A percentile compares a stretch with the other conserved stretches of the same genome.
Conservation (phyloP, 2,888 invertebrate genomes). For the Carterocephalus palaemon region DNA sequence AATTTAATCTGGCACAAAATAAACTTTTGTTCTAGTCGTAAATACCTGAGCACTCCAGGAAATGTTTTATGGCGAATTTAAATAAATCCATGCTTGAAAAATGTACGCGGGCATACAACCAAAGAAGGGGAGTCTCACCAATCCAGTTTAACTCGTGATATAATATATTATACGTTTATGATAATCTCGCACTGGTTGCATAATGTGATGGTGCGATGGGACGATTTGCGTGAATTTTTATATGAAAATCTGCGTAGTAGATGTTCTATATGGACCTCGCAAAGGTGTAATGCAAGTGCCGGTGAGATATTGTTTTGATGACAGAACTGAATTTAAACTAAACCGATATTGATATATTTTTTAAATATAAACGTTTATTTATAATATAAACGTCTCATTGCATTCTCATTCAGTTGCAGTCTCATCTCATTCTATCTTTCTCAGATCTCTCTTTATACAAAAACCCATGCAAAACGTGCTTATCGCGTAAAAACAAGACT, state of each 20-base stretch:
- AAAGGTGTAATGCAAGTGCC: slow-evolving; percentile 25
- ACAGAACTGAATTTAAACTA: slow-evolving; percentile 11
- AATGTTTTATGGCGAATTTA: slow-evolving; percentile 30
- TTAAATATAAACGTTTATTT: too few species aligned
- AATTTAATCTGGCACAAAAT: neutral
- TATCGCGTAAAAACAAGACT: too few species aligned
- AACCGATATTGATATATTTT: too few species aligned
- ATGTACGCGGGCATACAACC: slow-evolving; percentile 36
- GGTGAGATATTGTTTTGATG: slow-evolving; percentile 32
- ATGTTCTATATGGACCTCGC: slow-evolving; percentile 48
- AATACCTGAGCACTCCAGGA: slow-evolving; percentile 14
- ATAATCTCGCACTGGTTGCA: slow-evolving; percentile 66
- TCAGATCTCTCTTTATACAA: too few species aligned
- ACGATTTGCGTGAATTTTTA: slow-evolving; percentile 55
- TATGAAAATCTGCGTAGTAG: slow-evolving; percentile 53
- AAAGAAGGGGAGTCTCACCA: slow-evolving; percentile 31
- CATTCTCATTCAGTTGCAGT: too few species aligned
- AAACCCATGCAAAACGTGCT: too few species aligned
- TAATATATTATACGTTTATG: slow-evolving; percentile 63
- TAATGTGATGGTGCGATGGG: slow-evolving; percentile 64
- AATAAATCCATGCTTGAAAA: slow-evolving; percentile 32
- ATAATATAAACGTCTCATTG: too few species aligned
- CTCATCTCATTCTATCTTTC: too few species aligned
- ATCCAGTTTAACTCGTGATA: slow-evolving; percentile 39
- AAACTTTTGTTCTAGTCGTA: slow-evolving; percentile 8